Evolutionary conservation across 2,888 invertebrate genomes (phyloP), one percentile per base, ranked within the genome.

Genomic region (Drosophila mulleri): DNA sequence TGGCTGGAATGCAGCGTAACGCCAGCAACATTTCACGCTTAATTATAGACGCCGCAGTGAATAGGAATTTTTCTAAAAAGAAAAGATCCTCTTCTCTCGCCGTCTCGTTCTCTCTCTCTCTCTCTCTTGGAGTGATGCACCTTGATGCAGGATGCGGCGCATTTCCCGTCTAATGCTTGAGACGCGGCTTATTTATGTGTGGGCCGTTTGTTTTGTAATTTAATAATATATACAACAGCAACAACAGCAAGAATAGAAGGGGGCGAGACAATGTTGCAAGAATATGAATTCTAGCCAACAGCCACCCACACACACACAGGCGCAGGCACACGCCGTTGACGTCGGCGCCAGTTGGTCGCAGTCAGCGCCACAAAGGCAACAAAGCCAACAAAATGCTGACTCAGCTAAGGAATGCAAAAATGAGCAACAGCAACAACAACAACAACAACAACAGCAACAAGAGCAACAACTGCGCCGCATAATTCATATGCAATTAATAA

Each of bases 401-500:
- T 85, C 87, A 87, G 85, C 69, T 35, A 18, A 58, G 85, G 78
- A 71, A 80, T 80, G 79, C 75, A 50, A 50, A 50, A 32, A 75
- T 75, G 71, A 72, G 69, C 71, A 72, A 75, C 72, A 64, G 42
- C 72, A 72, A 54, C 45, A 35, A 35, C 66, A 61, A 57, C 56
- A 29, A 11, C 11, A 29, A 2, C 29, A 48, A 48, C 68, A 75
- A 42, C 69, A 61, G 62, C 66, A 45, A 29, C 60, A 63, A 45
- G 62, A 73, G 52, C 44, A 50, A 44, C 60, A 61, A 58, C 70
- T 59, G 61, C 71, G 72, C 68, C 79, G 77, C 80, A 88, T 88
- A 88, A 89, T 88, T 88, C 89, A 88, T 88, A 83, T 87, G 89
- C 89, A 90, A 90, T 90, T 90, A 90, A 90, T 90, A 89, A 90